Conservation (phyloP, 2,888 invertebrate species). For the Cephalotes varians region DNA sequence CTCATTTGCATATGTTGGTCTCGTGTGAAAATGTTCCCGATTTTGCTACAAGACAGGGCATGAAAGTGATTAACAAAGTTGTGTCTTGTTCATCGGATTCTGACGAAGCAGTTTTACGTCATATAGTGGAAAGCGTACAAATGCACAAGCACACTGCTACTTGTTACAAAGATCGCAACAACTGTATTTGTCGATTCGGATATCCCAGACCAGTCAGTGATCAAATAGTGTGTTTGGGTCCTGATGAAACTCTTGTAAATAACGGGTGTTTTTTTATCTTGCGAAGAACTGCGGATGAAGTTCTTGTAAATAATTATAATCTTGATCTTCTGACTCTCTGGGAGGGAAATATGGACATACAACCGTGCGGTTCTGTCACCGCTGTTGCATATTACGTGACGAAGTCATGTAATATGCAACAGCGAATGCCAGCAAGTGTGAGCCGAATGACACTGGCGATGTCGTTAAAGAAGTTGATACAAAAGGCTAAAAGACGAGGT, state of each 20-base stretch:
- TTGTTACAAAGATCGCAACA: constrained; percentile 6
- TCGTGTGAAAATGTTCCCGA: neutral
- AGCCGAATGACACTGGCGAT: neutral
- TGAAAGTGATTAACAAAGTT: neutral
- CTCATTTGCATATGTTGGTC: neutral
- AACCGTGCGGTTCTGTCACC: neutral
- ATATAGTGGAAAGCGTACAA: neutral
- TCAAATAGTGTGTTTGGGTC: neutral
- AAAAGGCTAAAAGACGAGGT: neutral
- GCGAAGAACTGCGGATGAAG: neutral
- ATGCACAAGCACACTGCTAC: neutral
- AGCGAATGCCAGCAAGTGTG: too few relatives aligned
- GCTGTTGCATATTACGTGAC: neutral
- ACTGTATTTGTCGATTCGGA: neutral
- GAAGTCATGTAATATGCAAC: constrained; percentile 10
- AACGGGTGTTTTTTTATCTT: neutral
- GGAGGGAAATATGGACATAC: neutral
- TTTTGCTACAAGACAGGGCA: too few relatives aligned
- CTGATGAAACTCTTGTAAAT: constrained; percentile 1
- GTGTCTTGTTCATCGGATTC: neutral
- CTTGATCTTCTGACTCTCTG: neutral
- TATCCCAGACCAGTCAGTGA: neutral
- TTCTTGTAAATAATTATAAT: neutral
- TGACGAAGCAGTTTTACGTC: neutral
- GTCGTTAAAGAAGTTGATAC: neutral